Evolutionary conservation across 1,140 invertebrate species (phyloP).

Genomic region (Laodelphax striatellus): DNA sequence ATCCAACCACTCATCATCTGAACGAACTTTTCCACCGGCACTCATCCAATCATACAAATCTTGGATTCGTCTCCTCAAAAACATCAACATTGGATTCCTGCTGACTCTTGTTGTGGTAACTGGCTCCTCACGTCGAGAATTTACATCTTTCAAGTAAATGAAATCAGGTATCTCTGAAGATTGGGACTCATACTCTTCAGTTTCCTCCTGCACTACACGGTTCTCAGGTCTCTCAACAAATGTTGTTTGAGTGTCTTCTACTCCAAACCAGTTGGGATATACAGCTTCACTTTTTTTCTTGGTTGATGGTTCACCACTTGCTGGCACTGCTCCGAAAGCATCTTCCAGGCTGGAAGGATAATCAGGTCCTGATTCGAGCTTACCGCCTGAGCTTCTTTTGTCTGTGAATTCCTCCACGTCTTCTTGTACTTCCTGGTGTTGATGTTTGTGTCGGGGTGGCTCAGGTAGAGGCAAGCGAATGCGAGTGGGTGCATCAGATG

Average conservation of each 20-base stretch:
- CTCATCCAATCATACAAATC: slow-evolving; percentile 39
- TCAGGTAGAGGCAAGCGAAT: not conserved
- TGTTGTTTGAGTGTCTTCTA: slow-evolving; percentile 1
- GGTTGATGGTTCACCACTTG: slow-evolving; percentile 2
- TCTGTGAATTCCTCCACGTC: not conserved
- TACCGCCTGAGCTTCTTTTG: not conserved
- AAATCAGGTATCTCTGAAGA: slow-evolving; percentile 2
- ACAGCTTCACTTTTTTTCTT: slow-evolving; percentile 17
- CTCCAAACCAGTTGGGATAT: slow-evolving; percentile 11
- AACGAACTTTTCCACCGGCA: slow-evolving; percentile 24
- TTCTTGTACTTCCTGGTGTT: too few species aligned
- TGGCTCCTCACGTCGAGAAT: not conserved
- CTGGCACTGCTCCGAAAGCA: not conserved
- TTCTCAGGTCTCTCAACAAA: slow-evolving; percentile 7
- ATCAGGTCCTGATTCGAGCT: not conserved
- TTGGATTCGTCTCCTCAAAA: slow-evolving; percentile 32
- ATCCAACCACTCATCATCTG: slow-evolving; percentile 22
- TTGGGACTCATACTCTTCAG: not conserved
- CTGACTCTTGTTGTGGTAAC: slow-evolving; percentile 1
- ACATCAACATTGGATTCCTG: slow-evolving; percentile 17
- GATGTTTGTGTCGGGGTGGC: too few species aligned
- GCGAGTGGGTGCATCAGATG: not conserved
- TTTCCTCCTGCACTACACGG: not conserved
- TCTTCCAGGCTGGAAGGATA: not conserved
- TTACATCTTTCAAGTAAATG: slow-evolving; percentile 4